Conservation (phyloP, 2,113 vertebrate species). For the Mesembrinibis cayennensis region DNA sequence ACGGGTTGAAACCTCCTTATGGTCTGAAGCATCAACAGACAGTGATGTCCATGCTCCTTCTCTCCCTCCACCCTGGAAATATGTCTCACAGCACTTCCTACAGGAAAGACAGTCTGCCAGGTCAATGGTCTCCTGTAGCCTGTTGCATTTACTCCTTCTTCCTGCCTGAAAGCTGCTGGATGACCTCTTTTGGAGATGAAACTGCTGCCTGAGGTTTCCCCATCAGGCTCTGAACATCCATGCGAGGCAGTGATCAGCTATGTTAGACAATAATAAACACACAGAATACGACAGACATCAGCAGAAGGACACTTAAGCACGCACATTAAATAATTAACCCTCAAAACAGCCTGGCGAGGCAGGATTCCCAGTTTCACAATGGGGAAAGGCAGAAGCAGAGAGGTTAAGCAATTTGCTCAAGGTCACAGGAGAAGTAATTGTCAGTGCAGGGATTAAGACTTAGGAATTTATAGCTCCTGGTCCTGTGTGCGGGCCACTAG, state of each 20-base stretch:
- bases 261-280: not conserved
- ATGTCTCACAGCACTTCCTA: not conserved
- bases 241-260: fast-evolving
- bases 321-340: not conserved
- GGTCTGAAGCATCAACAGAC: not conserved
- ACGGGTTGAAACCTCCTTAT: not conserved
- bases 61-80: not conserved
- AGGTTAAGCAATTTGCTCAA: conserved; percentile 46
- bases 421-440: conserved; percentile 19
- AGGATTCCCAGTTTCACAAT: not conserved
- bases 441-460: conserved; percentile 33
- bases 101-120: not conserved
- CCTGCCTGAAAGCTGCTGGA: not conserved
- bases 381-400: not conserved
- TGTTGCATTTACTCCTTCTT: not conserved
- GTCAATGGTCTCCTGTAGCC: not conserved
- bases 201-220: not conserved
- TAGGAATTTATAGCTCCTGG: conserved; percentile 44
- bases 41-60: not conserved
- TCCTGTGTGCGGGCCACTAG: not conserved
- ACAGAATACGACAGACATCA: not conserved
- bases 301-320: not conserved
- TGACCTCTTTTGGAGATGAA: not conserved
- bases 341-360: not conserved
- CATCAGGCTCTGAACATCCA: not conserved